Evolutionary conservation across 2,113 vertebrate genomes (phyloP), one percentile per base, ranked within the genome.

Genomic region (Anas platyrhynchos): DNA sequence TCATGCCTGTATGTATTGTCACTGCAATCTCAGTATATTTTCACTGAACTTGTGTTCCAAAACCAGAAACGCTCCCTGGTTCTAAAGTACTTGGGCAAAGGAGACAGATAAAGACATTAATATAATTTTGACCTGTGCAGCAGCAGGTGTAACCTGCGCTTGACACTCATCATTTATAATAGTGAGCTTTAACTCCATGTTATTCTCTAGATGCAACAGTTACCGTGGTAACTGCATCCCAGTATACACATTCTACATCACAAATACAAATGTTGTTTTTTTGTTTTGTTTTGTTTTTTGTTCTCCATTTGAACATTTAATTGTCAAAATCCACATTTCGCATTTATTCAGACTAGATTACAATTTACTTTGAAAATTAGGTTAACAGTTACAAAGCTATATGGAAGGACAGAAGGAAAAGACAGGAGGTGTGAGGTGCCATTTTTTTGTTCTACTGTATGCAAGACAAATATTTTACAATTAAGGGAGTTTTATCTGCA

Each of bases 101-200:
- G 87, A 94, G 65, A 68, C 16, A 78, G 86, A 97, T 96, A 95
- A 97, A 96, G 93, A 92, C 72, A 96, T 97, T 94, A 95, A 96
- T 97, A 92, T 89, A 95, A 97, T 96, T 91, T 89, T 96, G 93
- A 96, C 96, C 94, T 89, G 44, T 86, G 88, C 81, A 83, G 87
- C 63, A 93, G 86, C 90, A 96, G 94, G 88, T 96, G 83, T 79
- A 96, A 95, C 68, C 86, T 86, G 69, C 9, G 44, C 86, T 94
- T 95, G 92, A 97, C 94, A 95, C 93, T 86, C 71, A 38, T 96
- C 93, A 97, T 96, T 96, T 96, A 92, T 95, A 96, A 97, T 78
- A 93, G 81, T 89, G 91, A 92, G 94, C 88, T 94, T 96, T 95
- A 95, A 95, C 66, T 94, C 79, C 79, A 62, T 65, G 79, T 88